A percentile compares a stretch with the other conserved stretches of the same genome.
Conservation (phyloP, 2,797 vertebrate species). For the Darevskia mixta region DNA sequence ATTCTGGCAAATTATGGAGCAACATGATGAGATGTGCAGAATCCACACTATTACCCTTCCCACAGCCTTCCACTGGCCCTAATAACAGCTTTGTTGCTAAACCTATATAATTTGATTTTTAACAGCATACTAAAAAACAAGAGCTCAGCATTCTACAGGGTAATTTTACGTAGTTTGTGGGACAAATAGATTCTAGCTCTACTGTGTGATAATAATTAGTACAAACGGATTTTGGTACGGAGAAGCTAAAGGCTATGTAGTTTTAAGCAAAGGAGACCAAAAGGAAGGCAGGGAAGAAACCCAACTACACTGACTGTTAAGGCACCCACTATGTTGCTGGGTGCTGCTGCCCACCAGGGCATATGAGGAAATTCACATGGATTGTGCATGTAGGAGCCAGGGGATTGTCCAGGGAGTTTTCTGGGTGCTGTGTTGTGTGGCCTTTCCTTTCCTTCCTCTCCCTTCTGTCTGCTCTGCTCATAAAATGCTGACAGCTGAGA, state of each 20-base stretch:
- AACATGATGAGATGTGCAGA: slow-evolving; percentile 66
- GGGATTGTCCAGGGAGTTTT: no score
- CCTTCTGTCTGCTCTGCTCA: no score
- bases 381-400: no score
- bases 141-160: slow-evolving; percentile 58
- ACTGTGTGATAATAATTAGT: slow-evolving; percentile 48
- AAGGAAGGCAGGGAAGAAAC: slow-evolving; percentile 1
- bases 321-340: no score
- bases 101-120: slow-evolving; percentile 66
- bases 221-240: not conserved
- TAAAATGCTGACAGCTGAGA: no score
- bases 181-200: slow-evolving; percentile 56
- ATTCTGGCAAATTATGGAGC: slow-evolving; percentile 46
- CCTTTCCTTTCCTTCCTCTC: no score
- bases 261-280: slow-evolving; percentile 11
- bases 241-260: slow-evolving; percentile 41
- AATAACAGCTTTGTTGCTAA: slow-evolving; percentile 68
- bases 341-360: not conserved
- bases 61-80: slow-evolving; percentile 58
- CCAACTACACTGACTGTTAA: not conserved
- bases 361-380: no score
- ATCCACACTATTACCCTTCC: slow-evolving; percentile 56
- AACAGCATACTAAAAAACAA: slow-evolving; percentile 58
- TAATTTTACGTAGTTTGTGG: slow-evolving; percentile 49
- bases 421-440: no score